These are phyloP conservation scores for Typhlomys cinereus DNA, from an alignment of 2,113 vertebrate species.

Conservation along the genomic window DNA sequence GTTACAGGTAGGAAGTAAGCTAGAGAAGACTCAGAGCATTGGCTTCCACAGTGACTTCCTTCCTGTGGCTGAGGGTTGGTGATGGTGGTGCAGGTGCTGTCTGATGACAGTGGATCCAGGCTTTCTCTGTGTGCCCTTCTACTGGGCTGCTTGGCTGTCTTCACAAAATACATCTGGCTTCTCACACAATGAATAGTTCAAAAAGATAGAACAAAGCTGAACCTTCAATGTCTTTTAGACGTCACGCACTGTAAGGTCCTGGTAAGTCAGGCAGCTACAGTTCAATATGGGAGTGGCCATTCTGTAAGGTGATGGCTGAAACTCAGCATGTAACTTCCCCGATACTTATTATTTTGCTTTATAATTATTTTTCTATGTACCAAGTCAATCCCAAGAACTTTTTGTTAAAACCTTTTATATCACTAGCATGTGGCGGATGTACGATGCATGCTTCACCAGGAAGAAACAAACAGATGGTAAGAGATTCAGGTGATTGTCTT, in stretches of 20 bases:
- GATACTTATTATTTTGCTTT: background rate
- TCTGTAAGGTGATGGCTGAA: background rate
- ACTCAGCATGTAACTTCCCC: background rate
- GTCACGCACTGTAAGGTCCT: background rate
- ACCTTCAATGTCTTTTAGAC: background rate
- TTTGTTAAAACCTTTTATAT: background rate
- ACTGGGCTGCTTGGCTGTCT: background rate
- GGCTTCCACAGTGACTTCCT: background rate
- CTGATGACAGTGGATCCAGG: background rate
- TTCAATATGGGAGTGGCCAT: background rate
- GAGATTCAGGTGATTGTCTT: background rate
- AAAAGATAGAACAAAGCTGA: background rate
- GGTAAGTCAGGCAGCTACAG: background rate
- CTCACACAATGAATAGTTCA: background rate
- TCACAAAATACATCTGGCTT: background rate
- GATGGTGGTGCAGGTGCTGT: too few species aligned
- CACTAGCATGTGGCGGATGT: background rate
- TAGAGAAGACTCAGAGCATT: background rate
- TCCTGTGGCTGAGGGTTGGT: background rate
- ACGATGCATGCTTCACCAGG: background rate
- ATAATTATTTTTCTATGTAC: background rate
- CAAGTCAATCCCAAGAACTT: accelerated
- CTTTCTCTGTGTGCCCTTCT: background rate
- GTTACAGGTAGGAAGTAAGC: background rate
- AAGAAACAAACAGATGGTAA: background rate